Evolutionary conservation across 2,888 invertebrate species (phyloP), one percentile per base, ranked within the genome.

Genomic region (Drosophila algonquin): DNA sequence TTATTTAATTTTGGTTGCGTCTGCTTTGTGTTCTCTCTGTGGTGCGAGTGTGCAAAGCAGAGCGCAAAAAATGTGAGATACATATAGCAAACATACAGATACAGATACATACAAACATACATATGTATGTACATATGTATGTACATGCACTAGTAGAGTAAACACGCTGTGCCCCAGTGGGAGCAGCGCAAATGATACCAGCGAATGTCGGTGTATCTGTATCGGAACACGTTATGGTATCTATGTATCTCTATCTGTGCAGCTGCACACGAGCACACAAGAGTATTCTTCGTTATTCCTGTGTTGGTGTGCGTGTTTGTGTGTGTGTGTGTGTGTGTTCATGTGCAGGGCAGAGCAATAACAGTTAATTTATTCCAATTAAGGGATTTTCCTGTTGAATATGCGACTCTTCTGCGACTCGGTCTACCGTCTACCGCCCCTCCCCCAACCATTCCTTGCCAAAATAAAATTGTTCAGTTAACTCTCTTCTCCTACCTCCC

Each of bases 311-410:
- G 45, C 45, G 10, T 14, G 35, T 1, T 0, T 3, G 10, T 46
- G n/a, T 24, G n/a, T 51, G 21, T 57, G 51, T 16, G 27, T 68
- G 21, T 44, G 50, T 62, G 55, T 79, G 61, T 18, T 18, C 18
- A 18, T 62, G 56, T 69, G 64, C 73, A 72, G 76, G 79, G 73
- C 74, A 73, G 47, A 77, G 90, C 90, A 89, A 90, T 89, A 89
- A 89, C 81, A 90, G 89, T 89, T 89, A 89, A 89, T 89, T 89
- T 89, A 89, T 89, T 90, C 90, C 89, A 89, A 89, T 89, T 89
- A 89, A 90, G 89, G 89, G 89, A 90, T 89, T 89, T 89, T 90
- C 89, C 90, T 89, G 89, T 90, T 90, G 89, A 79, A 89, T 89
- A 81, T 86, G 81, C 89, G 84, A 80, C 56, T 44, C 63, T 35